These are phyloP conservation scores for Ceriagrion tenellum DNA, from an alignment of 2,888 invertebrate species.

Conservation along the genomic window DNA sequence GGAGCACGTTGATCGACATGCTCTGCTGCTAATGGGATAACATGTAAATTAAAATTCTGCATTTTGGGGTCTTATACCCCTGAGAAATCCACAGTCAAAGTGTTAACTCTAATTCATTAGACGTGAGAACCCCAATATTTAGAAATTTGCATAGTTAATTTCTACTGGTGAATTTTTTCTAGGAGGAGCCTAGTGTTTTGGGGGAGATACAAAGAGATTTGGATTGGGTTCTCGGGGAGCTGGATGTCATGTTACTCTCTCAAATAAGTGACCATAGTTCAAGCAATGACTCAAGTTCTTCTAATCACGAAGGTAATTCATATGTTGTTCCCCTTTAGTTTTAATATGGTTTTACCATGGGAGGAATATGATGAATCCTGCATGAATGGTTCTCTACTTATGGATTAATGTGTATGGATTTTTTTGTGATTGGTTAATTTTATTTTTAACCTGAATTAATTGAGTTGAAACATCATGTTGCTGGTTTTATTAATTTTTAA, in stretches of 20 bases:
- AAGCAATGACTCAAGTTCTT: background rate
- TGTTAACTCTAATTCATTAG: no score
- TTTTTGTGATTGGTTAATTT: background rate
- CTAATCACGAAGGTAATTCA: background rate
- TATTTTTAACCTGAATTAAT: background rate
- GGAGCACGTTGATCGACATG: no score
- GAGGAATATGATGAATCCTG: no score
- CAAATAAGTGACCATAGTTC: slow-evolving; percentile 8
- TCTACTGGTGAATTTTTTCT: background rate
- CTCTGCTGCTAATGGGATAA: no score
- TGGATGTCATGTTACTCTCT: slow-evolving; percentile 47
- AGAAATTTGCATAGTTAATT: no score
- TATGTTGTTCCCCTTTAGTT: background rate
- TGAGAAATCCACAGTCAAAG: no score
- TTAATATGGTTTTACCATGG: background rate
- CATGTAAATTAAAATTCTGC: no score
- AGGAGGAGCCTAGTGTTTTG: background rate
- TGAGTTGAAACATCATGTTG: no score
- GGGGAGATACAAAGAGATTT: slow-evolving; percentile 52
- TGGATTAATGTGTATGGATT: background rate
- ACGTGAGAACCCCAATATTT: no score
- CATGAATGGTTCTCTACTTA: no score
- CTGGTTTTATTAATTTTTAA: no score
- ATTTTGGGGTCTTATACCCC: no score
- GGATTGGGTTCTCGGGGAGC: slow-evolving; percentile 57